These are phyloP conservation scores for Passer domesticus DNA, from an alignment of 2,113 vertebrate genomes.

Conservation along the genomic window DNA sequence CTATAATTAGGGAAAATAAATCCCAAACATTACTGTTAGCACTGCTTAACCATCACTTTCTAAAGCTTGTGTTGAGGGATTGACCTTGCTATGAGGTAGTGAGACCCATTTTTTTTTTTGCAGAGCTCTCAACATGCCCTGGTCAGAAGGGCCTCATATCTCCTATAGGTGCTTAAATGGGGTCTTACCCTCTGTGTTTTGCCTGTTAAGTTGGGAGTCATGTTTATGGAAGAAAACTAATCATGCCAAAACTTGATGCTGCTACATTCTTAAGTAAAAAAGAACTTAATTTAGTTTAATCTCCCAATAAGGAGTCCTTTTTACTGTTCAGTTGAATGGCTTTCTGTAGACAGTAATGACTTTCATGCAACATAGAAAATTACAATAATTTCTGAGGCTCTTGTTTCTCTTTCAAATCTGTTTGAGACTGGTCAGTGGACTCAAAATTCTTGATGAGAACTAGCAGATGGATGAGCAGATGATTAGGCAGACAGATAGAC, in stretches of 20 bases:
- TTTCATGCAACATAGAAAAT: background rate
- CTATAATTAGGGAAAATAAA: background rate
- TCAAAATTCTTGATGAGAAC: slow-evolving; percentile 10
- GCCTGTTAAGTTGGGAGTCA: background rate
- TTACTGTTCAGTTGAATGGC: background rate
- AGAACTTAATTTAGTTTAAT: background rate
- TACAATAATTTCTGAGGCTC: background rate
- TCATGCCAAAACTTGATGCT: background rate
- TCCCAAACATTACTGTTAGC: background rate
- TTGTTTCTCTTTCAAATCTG: background rate
- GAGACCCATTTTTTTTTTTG: background rate
- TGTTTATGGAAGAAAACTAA: background rate
- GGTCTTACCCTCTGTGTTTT: background rate
- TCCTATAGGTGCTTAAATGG: background rate
- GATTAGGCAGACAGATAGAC: slow-evolving; percentile 17
- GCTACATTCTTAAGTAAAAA: background rate
- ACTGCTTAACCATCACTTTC: background rate
- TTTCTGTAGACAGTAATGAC: background rate
- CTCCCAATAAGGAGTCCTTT: background rate
- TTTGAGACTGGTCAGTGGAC: background rate
- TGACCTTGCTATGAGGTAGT: background rate
- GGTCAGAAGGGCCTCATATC: background rate
- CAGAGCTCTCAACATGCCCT: background rate
- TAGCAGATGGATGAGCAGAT: slow-evolving; percentile 32
- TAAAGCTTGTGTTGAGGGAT: background rate